Evolutionary conservation across 2,113 vertebrate genomes (phyloP), one percentile per base, ranked within the genome.

Genomic region (Trichomycterus rosablanca): DNA sequence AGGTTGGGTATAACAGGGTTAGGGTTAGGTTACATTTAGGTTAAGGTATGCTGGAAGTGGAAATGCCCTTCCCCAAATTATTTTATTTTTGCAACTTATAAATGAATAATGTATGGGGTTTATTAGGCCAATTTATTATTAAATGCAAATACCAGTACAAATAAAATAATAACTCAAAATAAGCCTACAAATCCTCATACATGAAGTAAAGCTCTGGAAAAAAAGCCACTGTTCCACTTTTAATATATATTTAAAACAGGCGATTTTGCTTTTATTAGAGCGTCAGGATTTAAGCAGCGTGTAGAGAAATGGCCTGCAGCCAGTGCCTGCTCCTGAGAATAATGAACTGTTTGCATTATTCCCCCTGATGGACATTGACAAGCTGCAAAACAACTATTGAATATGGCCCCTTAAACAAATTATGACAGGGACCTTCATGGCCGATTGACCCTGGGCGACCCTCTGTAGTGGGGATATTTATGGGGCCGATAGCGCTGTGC

Each of bases 381-480:
- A 80, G 76, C 80, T 78, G 72, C 81, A 78, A 67, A 86, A 84
- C 74, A 80, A 67, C 74, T 76, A 85, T 84, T 84, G 80, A 80
- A 85, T 79, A 86, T 66, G 72, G 75, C 74, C 84, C 80, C 82
- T 89, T 66, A 88, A 90, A 91, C 81, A 91, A 91, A 90, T 87
- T 89, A 92, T 87, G 86, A 91, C 80, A 84, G 86, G 80, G 78
- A 82, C 84, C 74, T 84, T 81, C 82, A 75, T 72, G 22, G 6
- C 60, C 5, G 44, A 56, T 79, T 71, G 78, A 87, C 81, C 83
- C 78, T 66, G 74, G 66, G 44, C 79, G 77, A 84, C 76, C 83
- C 77, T 72, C 73, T 71, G 66, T 78, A 74, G 76, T 64, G 67
- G 37, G 61, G 63, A 78, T 82, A 86, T 87, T 86, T 87, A 86